Evolutionary conservation across 2,113 vertebrate genomes (phyloP).

Genomic region (Nannospalax galili): DNA sequence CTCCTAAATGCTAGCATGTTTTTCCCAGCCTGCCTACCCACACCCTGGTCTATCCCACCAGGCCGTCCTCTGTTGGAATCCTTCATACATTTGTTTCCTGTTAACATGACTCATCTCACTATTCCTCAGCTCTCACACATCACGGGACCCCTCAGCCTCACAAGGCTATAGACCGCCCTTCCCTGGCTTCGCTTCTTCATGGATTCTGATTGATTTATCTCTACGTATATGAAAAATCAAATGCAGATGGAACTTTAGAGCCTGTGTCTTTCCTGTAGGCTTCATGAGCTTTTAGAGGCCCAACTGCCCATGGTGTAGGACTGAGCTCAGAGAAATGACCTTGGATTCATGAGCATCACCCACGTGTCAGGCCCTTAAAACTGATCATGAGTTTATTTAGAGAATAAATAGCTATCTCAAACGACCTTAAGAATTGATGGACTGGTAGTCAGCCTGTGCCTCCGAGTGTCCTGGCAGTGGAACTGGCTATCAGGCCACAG

Average conservation of each 20-base stretch:
- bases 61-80: neutral
- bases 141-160: neutral
- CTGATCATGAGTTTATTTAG: neutral
- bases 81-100: neutral
- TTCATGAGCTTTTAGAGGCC: neutral
- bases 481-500: neutral
- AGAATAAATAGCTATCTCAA: neutral
- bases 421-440: neutral
- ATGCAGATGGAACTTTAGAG: neutral
- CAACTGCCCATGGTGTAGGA: rapidly evolving
- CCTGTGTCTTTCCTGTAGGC: rapidly evolving
- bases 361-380: rapidly evolving
- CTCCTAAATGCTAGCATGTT: neutral
- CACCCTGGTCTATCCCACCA: neutral
- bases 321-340: rapidly evolving
- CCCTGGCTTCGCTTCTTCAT: neutral
- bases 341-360: rapidly evolving
- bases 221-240: neutral
- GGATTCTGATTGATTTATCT: neutral
- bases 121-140: neutral
- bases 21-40: neutral
- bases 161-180: neutral
- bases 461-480: neutral
- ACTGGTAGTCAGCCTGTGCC: neutral
- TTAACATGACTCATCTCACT: neutral